Conservation (phyloP, 2,888 invertebrate genomes). For the Homarus gammarus region DNA sequence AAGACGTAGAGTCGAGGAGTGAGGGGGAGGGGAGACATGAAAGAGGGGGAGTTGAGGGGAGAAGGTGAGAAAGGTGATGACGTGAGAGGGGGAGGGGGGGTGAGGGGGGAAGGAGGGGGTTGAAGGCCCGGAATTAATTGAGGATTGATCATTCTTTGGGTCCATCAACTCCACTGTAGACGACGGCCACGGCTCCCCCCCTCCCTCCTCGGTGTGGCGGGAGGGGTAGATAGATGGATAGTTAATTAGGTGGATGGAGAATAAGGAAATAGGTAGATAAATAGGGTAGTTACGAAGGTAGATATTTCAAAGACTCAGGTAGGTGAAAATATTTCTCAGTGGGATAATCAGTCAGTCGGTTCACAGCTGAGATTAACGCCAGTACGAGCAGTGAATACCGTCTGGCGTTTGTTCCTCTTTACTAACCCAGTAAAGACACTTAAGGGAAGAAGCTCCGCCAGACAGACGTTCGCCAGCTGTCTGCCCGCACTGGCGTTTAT, state of each 20-base stretch:
- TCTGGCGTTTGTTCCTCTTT: no score
- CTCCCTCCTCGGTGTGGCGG: neutral
- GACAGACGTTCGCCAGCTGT: no score
- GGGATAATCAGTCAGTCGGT: neutral
- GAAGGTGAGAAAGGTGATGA: neutral
- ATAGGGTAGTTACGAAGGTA: neutral
- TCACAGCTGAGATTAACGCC: no score
- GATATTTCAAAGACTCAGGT: no score
- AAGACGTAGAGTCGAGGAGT: neutral
- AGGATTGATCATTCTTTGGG: constrained; percentile 14
- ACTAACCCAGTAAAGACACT: no score
- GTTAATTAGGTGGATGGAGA: neutral
- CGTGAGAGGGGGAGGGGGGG: neutral
- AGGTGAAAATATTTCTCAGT: neutral
- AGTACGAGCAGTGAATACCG: no score
- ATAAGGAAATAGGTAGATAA: neutral
- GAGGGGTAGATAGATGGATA: neutral
- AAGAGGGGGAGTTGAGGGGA: neutral
- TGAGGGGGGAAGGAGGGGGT: neutral
- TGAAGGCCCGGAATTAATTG: neutral
- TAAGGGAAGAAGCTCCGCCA: no score
- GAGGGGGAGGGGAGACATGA: neutral
- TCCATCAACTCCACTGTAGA: neutral
- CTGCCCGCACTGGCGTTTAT: no score
- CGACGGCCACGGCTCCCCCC: neutral